Evolutionary conservation across 2,113 vertebrate genomes (phyloP).

Genomic region (Craseonycteris thonglongyai): DNA sequence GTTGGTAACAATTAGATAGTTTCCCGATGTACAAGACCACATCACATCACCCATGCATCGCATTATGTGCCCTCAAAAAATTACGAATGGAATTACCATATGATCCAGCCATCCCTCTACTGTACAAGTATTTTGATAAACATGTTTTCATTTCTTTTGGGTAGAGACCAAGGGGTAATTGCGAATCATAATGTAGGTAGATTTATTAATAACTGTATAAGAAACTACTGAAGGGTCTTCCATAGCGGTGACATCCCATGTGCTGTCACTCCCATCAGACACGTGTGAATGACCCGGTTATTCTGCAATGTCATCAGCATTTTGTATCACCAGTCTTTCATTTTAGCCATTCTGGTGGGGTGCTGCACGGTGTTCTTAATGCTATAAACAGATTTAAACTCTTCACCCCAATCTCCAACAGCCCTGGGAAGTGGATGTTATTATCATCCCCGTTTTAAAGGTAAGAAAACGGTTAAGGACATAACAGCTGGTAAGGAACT

Average conservation of each 20-base stretch:
- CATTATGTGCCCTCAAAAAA: too few species aligned
- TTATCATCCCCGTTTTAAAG: background rate
- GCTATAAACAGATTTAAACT: background rate
- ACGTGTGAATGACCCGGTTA: background rate
- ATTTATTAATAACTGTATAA: background rate
- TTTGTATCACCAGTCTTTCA: background rate
- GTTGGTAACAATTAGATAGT: too few species aligned
- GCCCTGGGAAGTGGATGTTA: background rate
- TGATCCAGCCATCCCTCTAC: too few species aligned
- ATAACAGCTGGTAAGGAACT: background rate
- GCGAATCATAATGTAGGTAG: background rate
- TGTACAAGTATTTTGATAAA: background rate
- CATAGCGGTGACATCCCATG: fast-evolving
- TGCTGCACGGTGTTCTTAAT: too few species aligned
- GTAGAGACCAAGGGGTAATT: background rate
- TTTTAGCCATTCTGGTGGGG: background rate
- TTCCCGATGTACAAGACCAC: too few species aligned
- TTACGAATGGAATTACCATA: too few species aligned
- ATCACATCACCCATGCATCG: too few species aligned
- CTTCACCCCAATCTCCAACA: too few species aligned
- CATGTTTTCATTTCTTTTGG: background rate
- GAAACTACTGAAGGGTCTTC: background rate
- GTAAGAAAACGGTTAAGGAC: background rate
- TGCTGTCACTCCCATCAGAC: background rate
- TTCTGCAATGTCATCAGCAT: background rate